Percentiles rank a stretch among this genome's conserved stretches.
Conservation (phyloP, 2,113 vertebrate genomes). For the Hirundichthys speculiger region DNA sequence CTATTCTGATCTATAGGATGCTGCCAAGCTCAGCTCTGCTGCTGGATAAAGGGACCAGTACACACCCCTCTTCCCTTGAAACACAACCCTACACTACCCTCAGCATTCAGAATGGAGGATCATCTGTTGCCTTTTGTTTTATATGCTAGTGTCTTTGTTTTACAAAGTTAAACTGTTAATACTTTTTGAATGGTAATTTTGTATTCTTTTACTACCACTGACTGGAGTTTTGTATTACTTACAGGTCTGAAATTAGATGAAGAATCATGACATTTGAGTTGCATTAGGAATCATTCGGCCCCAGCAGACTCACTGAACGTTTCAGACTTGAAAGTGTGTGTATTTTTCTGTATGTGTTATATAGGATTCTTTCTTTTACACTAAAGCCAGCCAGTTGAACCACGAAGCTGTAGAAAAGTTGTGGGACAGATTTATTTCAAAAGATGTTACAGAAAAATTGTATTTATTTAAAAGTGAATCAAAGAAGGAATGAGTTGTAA, state of each 20-base stretch:
- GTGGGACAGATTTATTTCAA: slow-evolving; percentile 49
- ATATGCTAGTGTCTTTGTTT: slow-evolving; percentile 49
- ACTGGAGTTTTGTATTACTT: slow-evolving; percentile 47
- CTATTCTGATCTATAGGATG: slow-evolving; percentile 15
- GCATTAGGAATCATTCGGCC: slow-evolving; percentile 10
- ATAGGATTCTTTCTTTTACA: slow-evolving; percentile 9
- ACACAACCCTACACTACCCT: no score
- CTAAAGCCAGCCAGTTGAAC: slow-evolving; percentile 17
- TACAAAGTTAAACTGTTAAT: slow-evolving; percentile 57
- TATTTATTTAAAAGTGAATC: slow-evolving; percentile 58
- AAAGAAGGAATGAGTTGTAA: slow-evolving; percentile 18
- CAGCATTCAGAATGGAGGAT: slow-evolving; percentile 52
- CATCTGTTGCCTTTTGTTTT: slow-evolving; percentile 71
- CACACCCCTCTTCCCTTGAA: slow-evolving; percentile 21
- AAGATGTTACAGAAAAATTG: slow-evolving; percentile 29
- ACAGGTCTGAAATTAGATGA: slow-evolving; percentile 24
- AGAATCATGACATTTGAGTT: slow-evolving; percentile 13
- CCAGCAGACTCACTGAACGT: slow-evolving; percentile 11
- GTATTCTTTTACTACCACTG: slow-evolving; percentile 59
- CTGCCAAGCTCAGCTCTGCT: slow-evolving; percentile 25
- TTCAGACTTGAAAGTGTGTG: slow-evolving; percentile 24
- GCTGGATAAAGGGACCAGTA: slow-evolving; percentile 59
- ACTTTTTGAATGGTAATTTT: slow-evolving; percentile 59
- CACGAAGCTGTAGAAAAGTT: slow-evolving; percentile 46
- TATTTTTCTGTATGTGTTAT: slow-evolving; percentile 13